Base-by-base conservation (phyloP, 2,113 vertebrate genomes). In the Gymnogyps californianus region DNA sequence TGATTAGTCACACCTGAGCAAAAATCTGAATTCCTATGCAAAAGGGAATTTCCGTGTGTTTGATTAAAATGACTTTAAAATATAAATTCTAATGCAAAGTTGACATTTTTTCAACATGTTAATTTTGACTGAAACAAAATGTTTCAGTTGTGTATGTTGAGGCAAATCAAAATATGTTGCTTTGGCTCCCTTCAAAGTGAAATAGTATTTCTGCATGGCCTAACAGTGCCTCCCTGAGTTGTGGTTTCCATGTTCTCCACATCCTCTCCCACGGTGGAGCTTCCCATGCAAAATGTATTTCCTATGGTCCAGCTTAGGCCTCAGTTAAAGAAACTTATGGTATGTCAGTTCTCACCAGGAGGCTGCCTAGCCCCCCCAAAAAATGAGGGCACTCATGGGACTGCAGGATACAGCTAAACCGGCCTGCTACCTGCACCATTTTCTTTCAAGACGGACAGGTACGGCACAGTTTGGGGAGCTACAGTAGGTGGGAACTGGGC, bases 341-440 rank as follows among this genome's bases (percentile, higher is more conserved):
- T 19, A 66, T 34, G 15, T 32, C 55, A 55, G 21, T n/a, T 71
- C 55, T 64, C 52, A 67, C 9, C 22, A 67, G 47, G 10, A 62
- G 25, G 28, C 58, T 61, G 26, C 40, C 55, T n/a, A 85, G 49
- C 5, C n/a, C 34, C 21, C 8, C 29, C 13, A 2, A 4, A 64
- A 80, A 57, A 51, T 15, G 38, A 57, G 29, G 10, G 40, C 26
- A 9, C 25, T 40, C 1, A 2, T 28, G 29, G 29, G 32, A 40
- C 74, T 57, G 28, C 65, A 49, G 19, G 25, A 70, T 24, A 14
- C 55, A 69, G 49, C 7, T 69, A 57, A 64, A 69, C 7, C 0
- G 3, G n/a, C 31, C 38, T 29, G 17, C 46, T 52, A 7, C 0
- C 0, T 10, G 6, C 34, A 47, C 21, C 6, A 5, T 26, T 80